These are phyloP conservation scores for Aphelocoma californica DNA, from an alignment of 2,797 vertebrate genomes.

Conservation along the genomic window DNA sequence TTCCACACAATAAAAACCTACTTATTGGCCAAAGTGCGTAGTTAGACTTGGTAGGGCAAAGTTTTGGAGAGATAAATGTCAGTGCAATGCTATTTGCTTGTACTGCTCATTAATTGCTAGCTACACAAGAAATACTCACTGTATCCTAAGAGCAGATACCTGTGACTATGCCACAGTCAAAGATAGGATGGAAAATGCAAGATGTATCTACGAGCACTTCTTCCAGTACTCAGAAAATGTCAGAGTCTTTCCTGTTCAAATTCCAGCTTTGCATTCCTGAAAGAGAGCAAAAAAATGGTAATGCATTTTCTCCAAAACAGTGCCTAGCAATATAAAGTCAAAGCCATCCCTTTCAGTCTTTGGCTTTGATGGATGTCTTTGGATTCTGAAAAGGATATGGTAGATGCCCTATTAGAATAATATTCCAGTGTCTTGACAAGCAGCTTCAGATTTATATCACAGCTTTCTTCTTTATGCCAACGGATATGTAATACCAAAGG, in stretches of 20 bases:
- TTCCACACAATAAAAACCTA: neutral
- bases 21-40: neutral
- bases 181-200: neutral
- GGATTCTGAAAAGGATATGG: neutral
- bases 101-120: neutral
- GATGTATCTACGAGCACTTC: neutral
- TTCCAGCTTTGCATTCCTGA: neutral
- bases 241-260: neutral
- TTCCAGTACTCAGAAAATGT: neutral
- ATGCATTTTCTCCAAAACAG: neutral
- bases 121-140: neutral
- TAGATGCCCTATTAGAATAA: conserved; percentile 20
- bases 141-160: neutral
- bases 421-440: conserved; percentile 8
- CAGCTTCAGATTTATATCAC: neutral
- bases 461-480: conserved; percentile 12
- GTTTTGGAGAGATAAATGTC: neutral
- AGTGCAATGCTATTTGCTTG: neutral
- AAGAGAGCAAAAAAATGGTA: neutral
- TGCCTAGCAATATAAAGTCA: neutral
- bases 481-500: neutral
- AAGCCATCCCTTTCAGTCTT: neutral
- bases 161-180: neutral
- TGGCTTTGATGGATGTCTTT: neutral
- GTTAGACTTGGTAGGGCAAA: neutral